A percentile compares a stretch with the other conserved stretches of the same genome.
Evolutionary conservation across 2,113 vertebrate species (phyloP).

Genomic region (Manacus vitellinus): DNA sequence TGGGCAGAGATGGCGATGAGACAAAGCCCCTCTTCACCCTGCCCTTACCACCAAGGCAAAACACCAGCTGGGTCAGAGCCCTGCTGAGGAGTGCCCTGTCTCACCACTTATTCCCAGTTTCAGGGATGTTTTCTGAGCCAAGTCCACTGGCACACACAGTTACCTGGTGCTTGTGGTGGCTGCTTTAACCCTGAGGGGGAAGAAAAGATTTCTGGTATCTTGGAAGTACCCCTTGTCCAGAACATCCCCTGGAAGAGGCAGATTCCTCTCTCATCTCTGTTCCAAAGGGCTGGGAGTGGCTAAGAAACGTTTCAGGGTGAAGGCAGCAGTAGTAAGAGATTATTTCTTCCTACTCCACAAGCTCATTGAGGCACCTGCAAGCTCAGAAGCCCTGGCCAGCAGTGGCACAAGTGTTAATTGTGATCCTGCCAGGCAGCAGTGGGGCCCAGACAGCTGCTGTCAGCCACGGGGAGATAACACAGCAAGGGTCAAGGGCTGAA

Average conservation of each 20-base stretch:
- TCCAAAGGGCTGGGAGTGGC: background rate
- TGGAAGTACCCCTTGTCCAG: accelerated
- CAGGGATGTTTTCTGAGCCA: background rate
- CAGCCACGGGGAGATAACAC: background rate
- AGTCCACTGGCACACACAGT: background rate
- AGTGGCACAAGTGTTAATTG: background rate
- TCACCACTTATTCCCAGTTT: background rate
- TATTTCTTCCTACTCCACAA: background rate
- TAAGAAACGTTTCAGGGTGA: background rate
- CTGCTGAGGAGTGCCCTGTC: background rate
- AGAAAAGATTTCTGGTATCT: background rate
- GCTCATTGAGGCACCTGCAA: background rate
- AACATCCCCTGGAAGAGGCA: background rate
- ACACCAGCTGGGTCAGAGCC: background rate
- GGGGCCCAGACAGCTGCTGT: background rate
- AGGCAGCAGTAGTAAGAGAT: background rate
- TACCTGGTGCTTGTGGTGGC: background rate
- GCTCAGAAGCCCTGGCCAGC: background rate
- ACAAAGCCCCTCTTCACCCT: background rate
- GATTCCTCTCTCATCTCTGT: background rate
- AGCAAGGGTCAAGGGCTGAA: constrained; percentile 25
- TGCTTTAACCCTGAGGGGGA: background rate
- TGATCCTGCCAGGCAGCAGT: background rate
- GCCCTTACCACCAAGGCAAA: background rate
- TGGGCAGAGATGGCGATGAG: accelerated